Base-by-base conservation (phyloP, 2,888 invertebrate species). In the Pinctada fucata region DNA sequence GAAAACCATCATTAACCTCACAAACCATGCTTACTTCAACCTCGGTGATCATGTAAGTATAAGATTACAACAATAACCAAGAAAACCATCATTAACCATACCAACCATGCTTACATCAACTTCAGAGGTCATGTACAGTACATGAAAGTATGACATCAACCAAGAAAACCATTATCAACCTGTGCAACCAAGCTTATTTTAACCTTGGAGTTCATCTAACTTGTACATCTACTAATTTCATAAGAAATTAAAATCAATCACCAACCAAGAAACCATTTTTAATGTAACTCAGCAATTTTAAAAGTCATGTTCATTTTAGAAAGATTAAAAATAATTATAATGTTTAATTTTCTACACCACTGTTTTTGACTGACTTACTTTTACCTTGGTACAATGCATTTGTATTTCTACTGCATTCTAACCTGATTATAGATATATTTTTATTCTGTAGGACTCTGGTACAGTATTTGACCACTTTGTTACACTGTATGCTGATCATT, bases 41-140 rank as follows among this genome's bases (percentile, higher is more conserved):
- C 31, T 31, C 31, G 31, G 31, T 31, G 31, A 31, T 31, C 31
- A 31, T 31, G 31, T 31, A 31, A 31, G 31, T 31, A 31, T 31
- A 31, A 31, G 31, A 31, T 31, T 31, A 31, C 96, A 16, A 95
- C 94, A 3, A 94, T 96, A 1, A 95, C 95, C 10, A 96, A 96
- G 89, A 94, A 96, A 0, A 97, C 97, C 0, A 95, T 96, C 45
- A 94, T 98, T 79, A 98, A 97, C 92, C 93, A 99, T 79, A 97
- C 97, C 71, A 96, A 96, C 92, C 96, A 97, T 89, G 95, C 96
- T 0, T 98, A 96, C 92, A 98, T 98, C 93, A 99, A 99, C 93
- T 94, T 99, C 66, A 96, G 95, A 68, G 98, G 98, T n/a, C 97
- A 97, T 93, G 95, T 95, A 89, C 95, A 95, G 89, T 93, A 87